Evolutionary conservation across 1,140 invertebrate species (phyloP), one percentile per base, ranked within the genome.

Genomic region (Trichoplusia ni): DNA sequence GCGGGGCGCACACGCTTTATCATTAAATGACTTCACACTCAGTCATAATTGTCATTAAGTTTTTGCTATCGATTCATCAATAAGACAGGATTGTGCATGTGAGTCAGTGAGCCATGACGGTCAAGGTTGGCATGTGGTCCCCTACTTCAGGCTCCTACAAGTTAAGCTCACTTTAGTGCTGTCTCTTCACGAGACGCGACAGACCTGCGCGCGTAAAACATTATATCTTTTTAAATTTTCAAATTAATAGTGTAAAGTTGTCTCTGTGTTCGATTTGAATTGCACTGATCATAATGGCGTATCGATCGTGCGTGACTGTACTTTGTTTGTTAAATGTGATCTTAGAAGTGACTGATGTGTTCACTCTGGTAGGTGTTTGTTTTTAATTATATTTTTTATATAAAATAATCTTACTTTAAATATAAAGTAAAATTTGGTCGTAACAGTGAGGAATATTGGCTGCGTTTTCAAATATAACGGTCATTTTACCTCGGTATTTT

Each of bases 41-140:
- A 8, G 21, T 38, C 19, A 54, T 54, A 38, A 58, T 42, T 42
- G 21, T 19, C 53, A 58, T 58, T 29, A 35, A 51, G 53, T 11
- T 40, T 58, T 58, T 58, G 37, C 42, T 58, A 37, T 58, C 33
- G 37, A 58, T 58, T 58, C 11, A 9, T 38, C 54, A 44, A 47
- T 19, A 78, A 72, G 23, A 58, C 37, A 42, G 21, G 53, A 51
- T 60, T 66, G 61, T 62, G 62, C 71, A 73, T 76, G 68, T 81
- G 69, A 78, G 73, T 78, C 74, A 79, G 70, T 73, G 71, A 75
- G 81, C 71, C 77, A 79, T 75, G 77, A 69, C 67, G 73, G 74
- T 77, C 79, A 85, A 85, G 82, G 82, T 71, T 73, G 73, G 27
- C 51, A 31, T 65, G 51, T 66, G 47, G 47, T 37, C 51, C 69